Evolutionary conservation across 2,888 invertebrate genomes (phyloP).

Genomic region (Notocelia uddmanniana): DNA sequence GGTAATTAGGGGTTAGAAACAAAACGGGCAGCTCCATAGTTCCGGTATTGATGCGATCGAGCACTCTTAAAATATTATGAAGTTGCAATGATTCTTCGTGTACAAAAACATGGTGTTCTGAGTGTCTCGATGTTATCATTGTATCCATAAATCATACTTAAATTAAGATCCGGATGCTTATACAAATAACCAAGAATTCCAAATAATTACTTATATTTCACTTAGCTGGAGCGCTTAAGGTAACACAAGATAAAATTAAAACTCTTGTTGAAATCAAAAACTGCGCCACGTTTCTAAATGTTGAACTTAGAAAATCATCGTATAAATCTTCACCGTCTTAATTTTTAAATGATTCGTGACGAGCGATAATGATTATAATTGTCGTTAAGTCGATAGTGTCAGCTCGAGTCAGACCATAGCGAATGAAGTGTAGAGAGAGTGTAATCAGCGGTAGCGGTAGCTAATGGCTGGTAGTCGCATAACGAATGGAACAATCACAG

Average conservation of each 20-base stretch:
- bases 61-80: slow-evolving; percentile 45
- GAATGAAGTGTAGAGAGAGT: slow-evolving; percentile 67
- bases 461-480: slow-evolving; percentile 76
- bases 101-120: not conserved
- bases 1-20: slow-evolving; percentile 69
- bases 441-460: slow-evolving; percentile 56
- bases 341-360: slow-evolving; percentile 70
- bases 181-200: not conserved
- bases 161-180: no score
- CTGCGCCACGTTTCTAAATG: not conserved
- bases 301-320: slow-evolving; percentile 36
- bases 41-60: slow-evolving; percentile 64
- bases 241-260: not conserved
- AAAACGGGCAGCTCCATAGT: slow-evolving; percentile 64
- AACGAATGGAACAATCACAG: slow-evolving; percentile 73
- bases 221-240: not conserved
- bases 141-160: no score
- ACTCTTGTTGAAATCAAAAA: not conserved
- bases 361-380: slow-evolving; percentile 74
- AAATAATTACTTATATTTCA: not conserved
- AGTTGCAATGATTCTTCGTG: not conserved
- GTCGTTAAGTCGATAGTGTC: slow-evolving; percentile 73
- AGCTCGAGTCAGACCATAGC: slow-evolving; percentile 71
- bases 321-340: slow-evolving; percentile 57
- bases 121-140: not conserved